Evolutionary conservation across 2,888 invertebrate species (phyloP), one percentile per base, ranked within the genome.

Genomic region (Candidula unifasciata): DNA sequence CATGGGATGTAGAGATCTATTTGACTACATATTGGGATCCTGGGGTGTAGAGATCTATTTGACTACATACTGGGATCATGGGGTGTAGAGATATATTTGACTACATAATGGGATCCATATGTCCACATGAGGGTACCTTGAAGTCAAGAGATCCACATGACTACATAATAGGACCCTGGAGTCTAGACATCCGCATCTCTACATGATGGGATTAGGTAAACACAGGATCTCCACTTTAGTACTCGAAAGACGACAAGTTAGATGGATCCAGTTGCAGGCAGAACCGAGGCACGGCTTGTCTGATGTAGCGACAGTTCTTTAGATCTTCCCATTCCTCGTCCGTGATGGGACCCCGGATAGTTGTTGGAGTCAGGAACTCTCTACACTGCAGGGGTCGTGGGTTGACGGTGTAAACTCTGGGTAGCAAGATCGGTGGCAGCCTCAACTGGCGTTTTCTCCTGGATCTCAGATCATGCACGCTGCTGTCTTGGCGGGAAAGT

Each of bases 291-390:
- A 69, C 30, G 21, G 52, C 77, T 10, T 88, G 89, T 73, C 91
- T 80, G 24, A 91, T 85, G 80, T 91, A 91, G 27, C 91, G 87
- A 85, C 91, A 91, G 69, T 90, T 89, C 57, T 89, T 87, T 8
- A 91, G 87, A 27, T 90, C 91, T 27, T 90, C 89, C 91, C 91
- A 91, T 68, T 90, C 90, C 3, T 89, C 89, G 21, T 89, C 89
- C 2, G 88, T 86, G 16, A 89, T 84, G 8, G 90, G 88, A 16
- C 88, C 86, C 33, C 85, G 37, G 13, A 89, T 87, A 5, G 87
- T 84, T 2, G 87, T 83, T 0, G 89, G 87, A 24, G 87, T 88
- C 21, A 86, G 86, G 80, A 87, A 89, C 79, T 90, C 89, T 44
- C 89, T 79, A 24, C 86, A 84, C n/a, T 88, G 77, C 2, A 90